Base-by-base conservation (phyloP, 2,113 vertebrate genomes). In the Corythaeola cristata region DNA sequence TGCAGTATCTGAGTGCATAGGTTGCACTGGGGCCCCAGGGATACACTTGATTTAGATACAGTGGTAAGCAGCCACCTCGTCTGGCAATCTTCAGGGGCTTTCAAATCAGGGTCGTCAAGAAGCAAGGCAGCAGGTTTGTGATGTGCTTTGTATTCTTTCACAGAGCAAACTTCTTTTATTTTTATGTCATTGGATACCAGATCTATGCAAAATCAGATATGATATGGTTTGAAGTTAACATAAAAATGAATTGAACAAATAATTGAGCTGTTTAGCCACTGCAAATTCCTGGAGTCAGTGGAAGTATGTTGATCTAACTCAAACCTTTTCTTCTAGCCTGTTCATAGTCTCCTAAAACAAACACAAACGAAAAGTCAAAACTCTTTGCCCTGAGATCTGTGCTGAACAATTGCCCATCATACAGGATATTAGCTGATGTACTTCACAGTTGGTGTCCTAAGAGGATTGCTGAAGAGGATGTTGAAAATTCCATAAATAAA, bases 51-150 rank as follows among this genome's bases (percentile, higher is more conserved):
- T 52, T 22, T 75, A 41, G 49, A 66, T 41, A 62, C 55, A 78
- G 33, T 33, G 15, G 23, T 1, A 15, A 64, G 32, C 22, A 64
- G 35, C 9, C 11, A 26, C 6, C 21, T 59, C 1, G 0, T 13
- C 22, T 27, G 20, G 10, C 4, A 90, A 8, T 52, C 26, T 68
- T 92, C 35, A 41, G 23, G 6, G 5, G 1, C 10, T 84, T 86
- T 69, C 19, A 69, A 44, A 58, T 19, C 19, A 74, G 22, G 11
- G 12, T 74, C 7, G 2, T 10, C 45, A 66, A 44, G 39, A 79
- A 66, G 18, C 1, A 2, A 75, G 9, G 17, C 39, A 71, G n/a
- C 23, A 80, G 15, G 21, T 45, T 50, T 80, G 39, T 49, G 20
- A 45, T 21, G 37, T 37, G 3, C 6, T 72, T 88, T 62, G 5